Base-by-base conservation (phyloP, 2,797 vertebrate genomes). In the Geotria australis region DNA sequence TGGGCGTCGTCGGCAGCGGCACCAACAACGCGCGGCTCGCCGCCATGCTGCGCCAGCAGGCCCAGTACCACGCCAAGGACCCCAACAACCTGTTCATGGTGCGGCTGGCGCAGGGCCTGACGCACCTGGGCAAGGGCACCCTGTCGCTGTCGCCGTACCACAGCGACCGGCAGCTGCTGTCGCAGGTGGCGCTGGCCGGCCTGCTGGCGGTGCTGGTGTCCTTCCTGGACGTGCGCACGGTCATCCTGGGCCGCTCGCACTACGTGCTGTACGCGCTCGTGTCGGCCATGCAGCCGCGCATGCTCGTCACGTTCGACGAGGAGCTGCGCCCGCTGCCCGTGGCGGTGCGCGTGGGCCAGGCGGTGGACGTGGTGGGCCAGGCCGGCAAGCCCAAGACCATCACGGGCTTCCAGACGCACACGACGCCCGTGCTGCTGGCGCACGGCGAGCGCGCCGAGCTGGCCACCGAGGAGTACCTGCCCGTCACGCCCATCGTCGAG, bases 61-160 rank as follows among this genome's bases (percentile, higher is more conserved):
- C 88, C 14, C 91, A 95, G 61, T 96, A 94, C 70, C 91, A 98
- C 0, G 88, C 88, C 67, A 94, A 98, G 73, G 91, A 96, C 67
- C 88, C 88, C 46, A 98, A 95, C 75, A 98, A 98, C 63, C 81
- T 98, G 63, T 98, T 98, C 72, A 96, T 98, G 88, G 91, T 96
- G 68, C 76, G 91, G 63, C 68, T 98, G 65, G 91, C 86, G 64
- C 69, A 98, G 86, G 91, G 91, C 66, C 76, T 98, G 70, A 94
- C 91, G 61, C 88, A 96, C 65, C 73, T 98, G 68, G 91, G 91
- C 56, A 98, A 98, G 71, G 91, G 91, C 58, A 98, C 91, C 0
- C 76, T 96, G 57, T 95, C 88, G 10, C 76, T 98, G 24, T 98
- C 88, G 62, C 86, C 88, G 2, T 96, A 98, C 71, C 88, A 95